A percentile compares a stretch with the other conserved stretches of the same genome.
phyloP scores from a whole-genome alignment of 2,888 invertebrate genomes.

The Odontocolon sp. region DNA sequence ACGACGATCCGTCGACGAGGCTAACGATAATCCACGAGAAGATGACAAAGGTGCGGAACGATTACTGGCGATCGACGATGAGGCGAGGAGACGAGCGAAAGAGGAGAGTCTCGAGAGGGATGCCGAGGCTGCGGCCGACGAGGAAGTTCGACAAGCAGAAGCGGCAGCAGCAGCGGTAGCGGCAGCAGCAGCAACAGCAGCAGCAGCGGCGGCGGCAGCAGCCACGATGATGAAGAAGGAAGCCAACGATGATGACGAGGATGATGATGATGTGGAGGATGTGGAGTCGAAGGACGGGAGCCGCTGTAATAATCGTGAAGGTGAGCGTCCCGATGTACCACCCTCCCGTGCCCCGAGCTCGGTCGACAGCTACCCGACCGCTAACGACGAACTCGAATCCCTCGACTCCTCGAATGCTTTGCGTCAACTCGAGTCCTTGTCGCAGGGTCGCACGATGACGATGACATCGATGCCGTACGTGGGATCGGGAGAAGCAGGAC shows the following conservation, averaged over 20 bases:
- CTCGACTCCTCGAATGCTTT: conserved; percentile 85
- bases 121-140: conserved; percentile 49
- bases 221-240: conserved; percentile 50
- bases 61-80: conserved; percentile 48
- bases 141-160: conserved; percentile 52
- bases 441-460: conserved; percentile 88
- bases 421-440: conserved; percentile 89
- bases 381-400: conserved; percentile 82
- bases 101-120: conserved; percentile 55
- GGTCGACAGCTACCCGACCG: conserved; percentile 83
- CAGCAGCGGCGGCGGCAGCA: conserved; percentile 57
- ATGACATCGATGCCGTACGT: conserved; percentile 67
- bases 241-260: conserved; percentile 64
- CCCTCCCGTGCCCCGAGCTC: conserved; percentile 80
- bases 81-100: conserved; percentile 65
- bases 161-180: conserved; percentile 74
- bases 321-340: conserved; percentile 67
- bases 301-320: conserved; percentile 64
- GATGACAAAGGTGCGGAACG: conserved; percentile 14
- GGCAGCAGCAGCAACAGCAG: conserved; percentile 81
- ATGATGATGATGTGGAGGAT: conserved; percentile 79
- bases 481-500: conserved; percentile 62
- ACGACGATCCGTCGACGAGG: conserved; percentile 27
- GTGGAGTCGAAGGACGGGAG: conserved; percentile 75
- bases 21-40: conserved; percentile 8